These are phyloP conservation scores for Oceanites oceanicus DNA, from an alignment of 2,113 vertebrate species.

Conservation along the genomic window DNA sequence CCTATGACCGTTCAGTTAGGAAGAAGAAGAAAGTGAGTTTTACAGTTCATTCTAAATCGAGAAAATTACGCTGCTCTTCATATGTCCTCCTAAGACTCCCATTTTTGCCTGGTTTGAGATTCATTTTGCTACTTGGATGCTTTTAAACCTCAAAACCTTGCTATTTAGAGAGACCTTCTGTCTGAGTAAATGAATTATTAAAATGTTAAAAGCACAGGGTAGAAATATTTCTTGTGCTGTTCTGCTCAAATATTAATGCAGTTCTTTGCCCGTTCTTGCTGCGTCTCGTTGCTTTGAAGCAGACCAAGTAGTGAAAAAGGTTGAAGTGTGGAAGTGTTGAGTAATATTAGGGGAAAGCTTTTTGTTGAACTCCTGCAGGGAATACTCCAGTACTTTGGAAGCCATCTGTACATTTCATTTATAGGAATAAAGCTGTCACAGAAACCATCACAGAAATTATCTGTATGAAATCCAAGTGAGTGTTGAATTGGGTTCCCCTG, in stretches of 20 bases:
- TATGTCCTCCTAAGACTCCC: neutral
- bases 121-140: neutral
- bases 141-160: constrained; percentile 28
- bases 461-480: neutral
- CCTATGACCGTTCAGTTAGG: neutral
- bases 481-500: neutral
- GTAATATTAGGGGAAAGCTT: neutral
- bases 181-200: constrained; percentile 53
- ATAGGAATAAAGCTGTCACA: neutral
- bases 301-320: neutral
- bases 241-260: constrained; percentile 57
- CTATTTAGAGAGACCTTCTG: neutral
- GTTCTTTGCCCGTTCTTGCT: neutral
- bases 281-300: neutral
- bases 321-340: neutral
- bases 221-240: constrained; percentile 3
- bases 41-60: neutral
- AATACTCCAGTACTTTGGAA: neutral
- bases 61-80: neutral
- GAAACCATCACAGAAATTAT: neutral
- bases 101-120: neutral
- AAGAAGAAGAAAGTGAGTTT: neutral
- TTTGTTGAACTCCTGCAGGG: neutral
- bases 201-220: constrained; percentile 34
- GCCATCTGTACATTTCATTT: neutral